Conservation (phyloP, 2,113 vertebrate species). For the Eurypyga helias region DNA sequence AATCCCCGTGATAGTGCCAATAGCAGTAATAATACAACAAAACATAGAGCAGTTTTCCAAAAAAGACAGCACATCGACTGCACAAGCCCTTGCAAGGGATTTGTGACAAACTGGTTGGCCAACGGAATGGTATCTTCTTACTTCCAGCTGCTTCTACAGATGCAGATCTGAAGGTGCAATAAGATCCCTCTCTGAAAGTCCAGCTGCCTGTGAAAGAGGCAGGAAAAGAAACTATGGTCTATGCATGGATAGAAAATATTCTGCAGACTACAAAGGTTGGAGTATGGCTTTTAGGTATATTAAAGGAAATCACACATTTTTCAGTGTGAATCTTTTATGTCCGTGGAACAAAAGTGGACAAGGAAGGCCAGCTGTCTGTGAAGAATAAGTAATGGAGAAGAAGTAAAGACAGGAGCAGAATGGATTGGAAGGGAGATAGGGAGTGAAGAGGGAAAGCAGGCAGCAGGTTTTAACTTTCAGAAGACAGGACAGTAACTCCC, state of each 20-base stretch:
- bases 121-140: background rate
- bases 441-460: background rate
- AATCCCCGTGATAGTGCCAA: background rate
- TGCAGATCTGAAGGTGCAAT: background rate
- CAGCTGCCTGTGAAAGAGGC: background rate
- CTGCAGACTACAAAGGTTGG: background rate
- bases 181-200: background rate
- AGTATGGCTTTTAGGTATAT: background rate
- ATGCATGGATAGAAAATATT: background rate
- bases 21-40: background rate
- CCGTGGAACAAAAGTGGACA: background rate
- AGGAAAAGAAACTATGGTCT: background rate
- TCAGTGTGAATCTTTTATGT: background rate
- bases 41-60: background rate
- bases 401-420: background rate
- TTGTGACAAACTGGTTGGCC: background rate
- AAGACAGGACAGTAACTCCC: background rate
- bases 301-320: background rate
- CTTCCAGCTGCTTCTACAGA: background rate
- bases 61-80: background rate
- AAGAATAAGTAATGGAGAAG: background rate
- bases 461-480: background rate
- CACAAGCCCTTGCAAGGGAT: background rate
- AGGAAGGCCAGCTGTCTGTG: background rate
- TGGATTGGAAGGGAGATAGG: background rate